These are phyloP conservation scores for Drosophila carrolli DNA, from an alignment of 1,140 invertebrate genomes.

Conservation along the genomic window DNA sequence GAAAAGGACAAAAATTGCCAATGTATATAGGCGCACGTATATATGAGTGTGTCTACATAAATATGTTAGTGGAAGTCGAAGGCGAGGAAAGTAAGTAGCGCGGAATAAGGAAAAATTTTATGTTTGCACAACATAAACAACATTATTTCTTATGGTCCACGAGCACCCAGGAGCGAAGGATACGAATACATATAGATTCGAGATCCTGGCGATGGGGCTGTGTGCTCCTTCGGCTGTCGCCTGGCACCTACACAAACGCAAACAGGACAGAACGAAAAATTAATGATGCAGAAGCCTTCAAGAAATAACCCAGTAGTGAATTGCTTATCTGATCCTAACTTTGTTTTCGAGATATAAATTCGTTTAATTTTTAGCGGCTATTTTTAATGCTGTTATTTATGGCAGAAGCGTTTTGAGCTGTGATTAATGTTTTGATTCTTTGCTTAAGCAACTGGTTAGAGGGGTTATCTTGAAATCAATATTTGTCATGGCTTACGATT, in stretches of 20 bases:
- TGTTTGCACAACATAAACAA: conserved; percentile 83
- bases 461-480: too few species aligned
- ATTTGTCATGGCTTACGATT: too few species aligned
- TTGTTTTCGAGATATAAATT: background rate
- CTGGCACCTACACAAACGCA: conserved; percentile 62
- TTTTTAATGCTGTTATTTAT: conserved; percentile 12
- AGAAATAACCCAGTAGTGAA: conserved; percentile 20
- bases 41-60: conserved; percentile 19
- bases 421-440: background rate
- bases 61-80: conserved; percentile 7
- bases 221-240: conserved; percentile 1
- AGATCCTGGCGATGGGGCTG: conserved; percentile 13
- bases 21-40: conserved; percentile 28
- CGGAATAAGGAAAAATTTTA: conserved; percentile 69
- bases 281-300: conserved; percentile 59
- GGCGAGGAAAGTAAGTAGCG: conserved; percentile 28
- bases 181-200: conserved; percentile 8
- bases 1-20: conserved; percentile 76
- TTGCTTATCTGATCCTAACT: conserved; percentile 17
- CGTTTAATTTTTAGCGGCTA: background rate
- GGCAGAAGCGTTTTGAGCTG: background rate
- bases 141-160: conserved; percentile 79
- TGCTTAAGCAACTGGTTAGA: too few species aligned
- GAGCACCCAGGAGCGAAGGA: conserved; percentile 23
- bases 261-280: conserved; percentile 47